Evolutionary conservation across 53 echinoderm and acorn worm genomes (phyloP), one percentile per base, ranked within the genome.

Genomic region (Glandiceps talaboti): DNA sequence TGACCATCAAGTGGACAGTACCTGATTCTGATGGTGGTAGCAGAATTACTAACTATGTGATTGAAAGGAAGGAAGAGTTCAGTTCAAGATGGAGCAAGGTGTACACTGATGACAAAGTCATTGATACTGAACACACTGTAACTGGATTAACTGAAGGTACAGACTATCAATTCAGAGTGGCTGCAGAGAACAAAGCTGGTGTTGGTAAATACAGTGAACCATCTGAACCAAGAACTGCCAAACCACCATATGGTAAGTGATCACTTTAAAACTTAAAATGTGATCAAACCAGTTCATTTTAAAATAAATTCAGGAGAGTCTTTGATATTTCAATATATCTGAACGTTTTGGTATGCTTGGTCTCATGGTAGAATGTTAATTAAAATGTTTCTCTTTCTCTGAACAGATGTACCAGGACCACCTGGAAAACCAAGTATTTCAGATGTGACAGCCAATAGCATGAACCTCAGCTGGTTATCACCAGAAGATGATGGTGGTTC

Each of bases 101-200:
- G 1, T 32, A 78, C 26, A 26, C 20, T 12, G 64, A 78, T 26
- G 25, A 31, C 0, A 31, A 32, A 32, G 26, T 92, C 77, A 76
- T 77, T 25, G 92, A 89, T 31, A 90, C 87, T 25, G 87, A 86
- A 29, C 90, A 88, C 80, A 88, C 81, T n/a, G 83, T 93, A 20
- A 92, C 88, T 27, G 86, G 87, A 14, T 79, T 96, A 29, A 90
- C 77, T 27, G 87, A 88, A 28, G 88, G 90, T 28, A 83, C 86
- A 30, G 85, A 90, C 74, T 92, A 96, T 74, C 83, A 81, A 32
- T 92, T 96, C 82, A 79, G 96, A 77, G 96, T 92, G 31, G 85
- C 82, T 28, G 92, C 92, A 26, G 90, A 92, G 80, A 96, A 92
- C 83, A 90, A 82, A 85, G 96, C 89, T 77, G 96, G 96, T 30